phyloP scores from a whole-genome alignment of 2,888 invertebrate genomes.

The Oscheius sp. region DNA sequence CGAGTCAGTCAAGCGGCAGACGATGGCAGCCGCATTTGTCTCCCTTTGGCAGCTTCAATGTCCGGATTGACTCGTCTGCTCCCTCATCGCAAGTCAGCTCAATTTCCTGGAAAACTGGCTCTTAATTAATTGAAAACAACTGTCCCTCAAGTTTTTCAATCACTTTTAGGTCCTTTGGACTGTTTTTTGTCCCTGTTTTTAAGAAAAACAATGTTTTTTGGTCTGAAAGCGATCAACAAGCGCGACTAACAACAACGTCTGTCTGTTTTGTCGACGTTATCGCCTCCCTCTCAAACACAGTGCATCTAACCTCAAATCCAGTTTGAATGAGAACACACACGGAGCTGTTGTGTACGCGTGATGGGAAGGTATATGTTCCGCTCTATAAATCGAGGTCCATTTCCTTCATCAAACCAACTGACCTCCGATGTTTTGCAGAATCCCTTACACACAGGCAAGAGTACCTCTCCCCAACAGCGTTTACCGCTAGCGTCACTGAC shows the following conservation, averaged over 20 bases:
- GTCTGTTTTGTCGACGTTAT: background rate
- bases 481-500: conserved; percentile 20
- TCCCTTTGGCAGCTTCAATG: conserved; percentile 41
- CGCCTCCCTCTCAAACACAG: background rate
- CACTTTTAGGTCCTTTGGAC: too few relatives aligned
- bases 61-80: conserved; percentile 38
- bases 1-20: conserved; percentile 38
- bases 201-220: too few relatives aligned
- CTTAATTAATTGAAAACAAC: too few relatives aligned
- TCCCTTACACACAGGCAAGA: conserved; percentile 48
- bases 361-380: conserved; percentile 47
- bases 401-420: background rate
- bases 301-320: conserved; percentile 26
- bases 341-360: conserved; percentile 43
- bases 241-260: too few relatives aligned
- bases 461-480: conserved; percentile 45
- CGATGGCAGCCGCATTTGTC: conserved; percentile 39
- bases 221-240: too few relatives aligned
- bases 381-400: conserved; percentile 34
- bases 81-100: conserved; percentile 42
- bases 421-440: conserved; percentile 54
- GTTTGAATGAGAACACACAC: conserved; percentile 46
- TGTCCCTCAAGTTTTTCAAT: too few relatives aligned
- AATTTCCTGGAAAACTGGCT: conserved; percentile 36
- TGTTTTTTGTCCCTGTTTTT: too few relatives aligned